Evolutionary conservation across 1,140 invertebrate genomes (phyloP), one percentile per base, ranked within the genome.

Genomic region (Drosophila bifasciata): DNA sequence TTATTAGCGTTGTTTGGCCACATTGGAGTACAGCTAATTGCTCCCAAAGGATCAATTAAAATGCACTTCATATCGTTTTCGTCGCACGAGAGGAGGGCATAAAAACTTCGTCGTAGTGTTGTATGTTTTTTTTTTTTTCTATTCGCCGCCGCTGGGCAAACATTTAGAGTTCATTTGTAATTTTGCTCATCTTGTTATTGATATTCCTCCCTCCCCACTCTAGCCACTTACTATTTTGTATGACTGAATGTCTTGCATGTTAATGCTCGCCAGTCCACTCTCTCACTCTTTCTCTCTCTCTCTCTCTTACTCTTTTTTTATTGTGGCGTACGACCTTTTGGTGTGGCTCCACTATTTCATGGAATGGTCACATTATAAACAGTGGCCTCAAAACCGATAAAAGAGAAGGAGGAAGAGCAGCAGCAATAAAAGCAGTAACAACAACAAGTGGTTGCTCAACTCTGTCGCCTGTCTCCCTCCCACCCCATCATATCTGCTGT

Each of bases 401-500:
- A 70, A 50, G 56, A 72, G 6, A 6, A 6, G 23, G 55, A 48
- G 46, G 56, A 72, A 3, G 19, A 19, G 19, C 45, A 49, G 45
- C 51, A 64, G 57, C 69, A 70, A 75, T 51, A 71, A 79, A 71
- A 66, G 41, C 52, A 62, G 36, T 48, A 77, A 64, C 74, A 63
- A 84, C 80, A 85, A 80, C 81, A 85, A 85, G 81, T 85, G 81
- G 81, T 85, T 85, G 81, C 76, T 73, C 73, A 85, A 85, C 80
- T 86, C 73, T 61, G 76, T 36, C 58, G 63, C 43, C 15, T 32
- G 16, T 16, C 43, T 41, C 15, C 11, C 44, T 16, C 17, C 36
- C 23, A 21, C 19, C 43, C 23, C 19, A 36, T 13, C 23, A 17
- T 36, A 15, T 4, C 40, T 41, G 13, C 11, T 6, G 7, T 21